phyloP scores from a whole-genome alignment of 2,797 vertebrate genomes.

The Gallirallus australis region DNA sequence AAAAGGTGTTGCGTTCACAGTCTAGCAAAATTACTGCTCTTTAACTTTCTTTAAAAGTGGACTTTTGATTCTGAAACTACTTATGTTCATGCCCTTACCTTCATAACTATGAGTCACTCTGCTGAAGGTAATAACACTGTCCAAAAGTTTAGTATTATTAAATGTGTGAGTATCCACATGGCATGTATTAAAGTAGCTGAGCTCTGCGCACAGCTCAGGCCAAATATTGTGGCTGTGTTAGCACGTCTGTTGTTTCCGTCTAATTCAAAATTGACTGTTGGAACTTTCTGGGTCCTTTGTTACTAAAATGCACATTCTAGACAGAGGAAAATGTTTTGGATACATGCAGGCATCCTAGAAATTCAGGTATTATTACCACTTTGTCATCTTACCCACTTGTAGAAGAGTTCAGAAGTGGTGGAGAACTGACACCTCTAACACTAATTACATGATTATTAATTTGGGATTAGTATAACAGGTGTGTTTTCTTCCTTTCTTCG shows the following conservation, averaged over 20 bases:
- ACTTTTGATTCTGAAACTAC: background rate
- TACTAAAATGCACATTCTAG: background rate
- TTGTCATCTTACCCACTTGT: background rate
- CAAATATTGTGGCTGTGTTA: background rate
- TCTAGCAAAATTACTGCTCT: background rate
- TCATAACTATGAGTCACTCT: background rate
- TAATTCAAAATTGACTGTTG: background rate
- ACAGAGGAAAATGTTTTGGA: background rate
- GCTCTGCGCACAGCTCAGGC: background rate
- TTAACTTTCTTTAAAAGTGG: background rate
- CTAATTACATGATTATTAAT: background rate
- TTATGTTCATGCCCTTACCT: background rate
- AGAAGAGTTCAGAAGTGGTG: background rate
- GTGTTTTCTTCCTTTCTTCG: background rate
- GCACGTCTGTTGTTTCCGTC: background rate
- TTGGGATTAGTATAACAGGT: background rate
- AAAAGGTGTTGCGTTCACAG: background rate
- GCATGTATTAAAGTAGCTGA: background rate
- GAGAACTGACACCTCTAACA: background rate
- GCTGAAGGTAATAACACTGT: background rate
- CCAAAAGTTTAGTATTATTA: background rate
- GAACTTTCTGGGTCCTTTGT: background rate
- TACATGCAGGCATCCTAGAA: background rate
- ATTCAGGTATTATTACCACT: background rate
- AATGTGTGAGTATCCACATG: background rate